phyloP scores from a whole-genome alignment of 2,797 vertebrate genomes.

The Amniataba percoides region DNA sequence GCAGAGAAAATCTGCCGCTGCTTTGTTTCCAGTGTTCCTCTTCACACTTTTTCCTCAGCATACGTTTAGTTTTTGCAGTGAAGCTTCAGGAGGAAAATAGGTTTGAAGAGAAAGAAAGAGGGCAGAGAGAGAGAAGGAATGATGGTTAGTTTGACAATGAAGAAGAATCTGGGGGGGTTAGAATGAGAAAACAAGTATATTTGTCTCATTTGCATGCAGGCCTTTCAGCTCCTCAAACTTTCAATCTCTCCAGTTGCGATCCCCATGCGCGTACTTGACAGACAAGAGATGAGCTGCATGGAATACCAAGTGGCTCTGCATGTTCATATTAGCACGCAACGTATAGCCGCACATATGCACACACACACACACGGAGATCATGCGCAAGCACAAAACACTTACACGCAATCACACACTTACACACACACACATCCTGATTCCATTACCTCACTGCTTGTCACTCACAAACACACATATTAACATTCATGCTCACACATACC shows the following conservation, averaged over 20 bases:
- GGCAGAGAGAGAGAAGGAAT: conserved; percentile 18
- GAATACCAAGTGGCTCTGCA: conserved; percentile 79
- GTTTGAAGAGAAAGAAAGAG: conserved; percentile 16
- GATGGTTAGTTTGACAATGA: conserved; percentile 36
- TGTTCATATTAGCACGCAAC: conserved; percentile 72
- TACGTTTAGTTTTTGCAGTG: conserved; percentile 24
- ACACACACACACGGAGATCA: conserved; percentile 22
- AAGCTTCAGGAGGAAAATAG: conserved; percentile 31
- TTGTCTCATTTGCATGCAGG: conserved; percentile 81
- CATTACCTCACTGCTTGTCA: conserved; percentile 72
- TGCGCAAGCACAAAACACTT: conserved; percentile 36
- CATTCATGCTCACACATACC: conserved; percentile 75
- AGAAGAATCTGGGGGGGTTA: conserved; percentile 35
- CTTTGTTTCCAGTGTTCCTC: conserved; percentile 17
- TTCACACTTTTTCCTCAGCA: conserved; percentile 14
- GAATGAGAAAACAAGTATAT: conserved; percentile 61
- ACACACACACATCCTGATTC: conserved; percentile 59
- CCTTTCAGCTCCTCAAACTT: conserved; percentile 80
- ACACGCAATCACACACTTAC: conserved; percentile 47
- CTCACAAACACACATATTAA: conserved; percentile 78
- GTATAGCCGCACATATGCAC: conserved; percentile 41
- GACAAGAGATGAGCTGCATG: conserved; percentile 61
- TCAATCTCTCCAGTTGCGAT: conserved; percentile 79
- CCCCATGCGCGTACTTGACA: conserved; percentile 74
- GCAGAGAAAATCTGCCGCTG: conserved; percentile 16